Percentiles rank a stretch among this genome's conserved stretches.
Conservation (phyloP, 2,113 vertebrate species). For the Ictalurus furcatus region DNA sequence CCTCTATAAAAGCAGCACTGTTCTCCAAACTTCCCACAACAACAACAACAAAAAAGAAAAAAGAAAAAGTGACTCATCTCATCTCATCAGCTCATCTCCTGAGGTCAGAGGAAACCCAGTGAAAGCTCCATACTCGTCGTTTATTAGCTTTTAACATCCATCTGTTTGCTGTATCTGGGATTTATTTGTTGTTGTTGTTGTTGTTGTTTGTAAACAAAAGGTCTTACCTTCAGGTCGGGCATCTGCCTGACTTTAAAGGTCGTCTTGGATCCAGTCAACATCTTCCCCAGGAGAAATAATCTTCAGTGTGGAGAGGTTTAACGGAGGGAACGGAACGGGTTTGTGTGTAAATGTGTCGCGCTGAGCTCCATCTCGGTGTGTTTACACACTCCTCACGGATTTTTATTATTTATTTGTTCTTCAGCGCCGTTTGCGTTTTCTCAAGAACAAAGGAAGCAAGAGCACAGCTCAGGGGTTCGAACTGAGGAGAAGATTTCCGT, state of each 20-base stretch:
- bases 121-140: neutral
- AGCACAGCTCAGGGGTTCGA: neutral
- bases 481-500: slow-evolving; percentile 15
- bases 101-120: neutral
- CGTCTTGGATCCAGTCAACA: slow-evolving; percentile 78
- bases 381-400: neutral
- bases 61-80: neutral
- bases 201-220: neutral
- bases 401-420: too few relatives aligned
- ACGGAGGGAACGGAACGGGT: neutral
- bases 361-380: slow-evolving; percentile 27
- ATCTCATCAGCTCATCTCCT: neutral
- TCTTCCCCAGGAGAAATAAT: slow-evolving; percentile 42
- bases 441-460: neutral
- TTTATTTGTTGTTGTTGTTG: neutral
- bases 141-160: neutral
- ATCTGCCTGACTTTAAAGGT: slow-evolving; percentile 82
- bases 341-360: slow-evolving; percentile 1
- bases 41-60: neutral
- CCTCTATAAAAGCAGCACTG: neutral
- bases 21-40: neutral
- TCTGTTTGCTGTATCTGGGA: neutral
- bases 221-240: slow-evolving; percentile 75
- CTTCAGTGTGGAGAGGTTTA: neutral
- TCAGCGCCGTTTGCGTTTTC: neutral